These are phyloP conservation scores for Anastrepha obliqua DNA, from an alignment of 1,140 invertebrate genomes.

Conservation along the genomic window DNA sequence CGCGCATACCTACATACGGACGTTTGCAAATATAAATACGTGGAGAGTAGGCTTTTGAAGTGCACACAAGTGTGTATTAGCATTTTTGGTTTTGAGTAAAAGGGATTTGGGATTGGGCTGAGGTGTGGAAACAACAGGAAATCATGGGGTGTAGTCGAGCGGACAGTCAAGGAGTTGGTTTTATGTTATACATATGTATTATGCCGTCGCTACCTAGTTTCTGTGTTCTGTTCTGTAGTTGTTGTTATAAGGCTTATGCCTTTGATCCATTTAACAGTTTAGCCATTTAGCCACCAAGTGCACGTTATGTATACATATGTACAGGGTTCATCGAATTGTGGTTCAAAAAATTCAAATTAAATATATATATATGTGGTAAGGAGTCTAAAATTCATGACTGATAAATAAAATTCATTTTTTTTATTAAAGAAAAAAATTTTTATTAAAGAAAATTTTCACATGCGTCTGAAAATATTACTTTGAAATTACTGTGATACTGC, in stretches of 20 bases:
- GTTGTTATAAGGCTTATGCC: not conserved
- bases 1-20: not conserved
- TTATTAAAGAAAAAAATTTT: no score
- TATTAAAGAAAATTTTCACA: no score
- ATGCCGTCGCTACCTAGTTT: not conserved
- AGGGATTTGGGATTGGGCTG: not conserved
- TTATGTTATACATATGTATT: not conserved
- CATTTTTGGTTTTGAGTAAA: not conserved
- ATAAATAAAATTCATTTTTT: no score
- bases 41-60: no score
- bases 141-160: not conserved
- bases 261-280: not conserved
- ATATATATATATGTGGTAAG: no score
- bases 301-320: conserved; percentile 21
- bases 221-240: not conserved
- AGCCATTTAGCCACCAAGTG: conserved; percentile 19
- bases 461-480: no score
- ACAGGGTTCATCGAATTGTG: not conserved
- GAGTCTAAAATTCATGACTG: no score
- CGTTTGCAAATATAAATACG: not conserved
- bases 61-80: conserved; percentile 1
- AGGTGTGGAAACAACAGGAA: not conserved
- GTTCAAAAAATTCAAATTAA: no score
- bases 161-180: not conserved
- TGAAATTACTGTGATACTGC: no score